Base-by-base conservation (phyloP, 2,797 vertebrate genomes). In the Fringilla coelebs region DNA sequence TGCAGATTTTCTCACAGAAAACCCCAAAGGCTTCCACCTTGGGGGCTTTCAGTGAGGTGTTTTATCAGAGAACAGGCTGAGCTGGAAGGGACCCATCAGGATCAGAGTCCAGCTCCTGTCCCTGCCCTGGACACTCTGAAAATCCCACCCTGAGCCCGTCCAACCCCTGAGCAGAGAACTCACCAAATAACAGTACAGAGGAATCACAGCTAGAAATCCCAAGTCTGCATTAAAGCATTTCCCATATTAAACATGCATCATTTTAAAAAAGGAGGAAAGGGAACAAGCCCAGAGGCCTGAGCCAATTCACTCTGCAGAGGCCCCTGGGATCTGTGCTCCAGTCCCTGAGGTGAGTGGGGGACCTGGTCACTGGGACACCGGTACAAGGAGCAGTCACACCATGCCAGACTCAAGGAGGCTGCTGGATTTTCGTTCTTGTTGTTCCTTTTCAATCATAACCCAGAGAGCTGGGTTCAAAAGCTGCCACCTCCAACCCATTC, bases 331-430 rank as follows among this genome's bases (percentile, higher is more conserved):
- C 10, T 26, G 45, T 32, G 13, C 46, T 26, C 6, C 80, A 46
- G 77, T 1, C 32, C 17, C 45, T 10, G 36, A 2, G 55, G 16
- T 11, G 24, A 13, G 10, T 1, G 36, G 55, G 18, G 9, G 17
- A 17, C 14, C 12, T 29, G 25, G 10, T 9, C 70, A 13, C n/a
- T 9, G 66, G 60, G 77, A 54, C 45, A 14, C 1, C 28, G 11
- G 26, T 1, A 2, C 46, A 19, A 6, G 1, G n/a, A 46, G 48
- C 11, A 22, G 32, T 4, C 63, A 2, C 2, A 3, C 31, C 2
- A 9, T 15, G 7, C 2, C 11, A 43, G 10, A 21, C 22, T 18
- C 13, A 2, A 15, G 67, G 32, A 6, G 11, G 6, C 28, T 52
- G 22, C 4, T 34, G 3, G 28, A 38, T 17, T 85, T 28, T 32